phyloP scores from a whole-genome alignment of 2,797 vertebrate species.

The Petrocephalus sullivani region DNA sequence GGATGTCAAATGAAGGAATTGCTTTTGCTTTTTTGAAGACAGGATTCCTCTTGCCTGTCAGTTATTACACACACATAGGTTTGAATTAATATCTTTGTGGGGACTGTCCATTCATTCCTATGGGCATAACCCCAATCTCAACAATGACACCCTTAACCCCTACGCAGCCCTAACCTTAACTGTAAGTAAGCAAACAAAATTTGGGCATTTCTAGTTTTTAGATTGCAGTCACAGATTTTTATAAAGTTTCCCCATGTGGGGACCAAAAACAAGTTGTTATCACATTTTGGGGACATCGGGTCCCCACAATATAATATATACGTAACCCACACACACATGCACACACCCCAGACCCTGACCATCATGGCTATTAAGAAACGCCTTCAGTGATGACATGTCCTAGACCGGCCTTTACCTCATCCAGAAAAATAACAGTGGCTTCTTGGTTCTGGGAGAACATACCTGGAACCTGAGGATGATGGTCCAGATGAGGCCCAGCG shows the following conservation, averaged over 20 bases:
- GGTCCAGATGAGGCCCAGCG: constrained; percentile 77
- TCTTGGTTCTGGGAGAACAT: neutral
- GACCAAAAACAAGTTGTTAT: neutral
- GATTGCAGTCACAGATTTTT: too few relatives aligned
- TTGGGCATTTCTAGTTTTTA: too few relatives aligned
- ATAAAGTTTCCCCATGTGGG: too few relatives aligned
- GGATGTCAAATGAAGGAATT: constrained; percentile 1
- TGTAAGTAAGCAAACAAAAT: too few relatives aligned
- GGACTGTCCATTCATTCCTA: neutral
- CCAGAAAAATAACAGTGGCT: neutral
- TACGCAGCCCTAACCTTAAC: neutral
- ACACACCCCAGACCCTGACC: neutral
- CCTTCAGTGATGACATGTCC: neutral
- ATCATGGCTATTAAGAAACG: neutral
- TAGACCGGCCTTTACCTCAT: neutral
- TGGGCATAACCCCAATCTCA: neutral
- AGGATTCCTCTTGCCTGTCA: neutral
- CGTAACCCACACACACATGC: too few relatives aligned
- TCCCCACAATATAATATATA: too few relatives aligned
- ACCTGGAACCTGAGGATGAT: constrained; percentile 71
- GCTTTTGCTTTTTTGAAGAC: neutral
- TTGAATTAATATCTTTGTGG: too few relatives aligned
- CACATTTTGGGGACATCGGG: neutral
- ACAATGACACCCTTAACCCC: neutral
- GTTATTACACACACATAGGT: neutral